phyloP scores from a whole-genome alignment of 2,888 invertebrate species.

The Melanostoma mellinum region DNA sequence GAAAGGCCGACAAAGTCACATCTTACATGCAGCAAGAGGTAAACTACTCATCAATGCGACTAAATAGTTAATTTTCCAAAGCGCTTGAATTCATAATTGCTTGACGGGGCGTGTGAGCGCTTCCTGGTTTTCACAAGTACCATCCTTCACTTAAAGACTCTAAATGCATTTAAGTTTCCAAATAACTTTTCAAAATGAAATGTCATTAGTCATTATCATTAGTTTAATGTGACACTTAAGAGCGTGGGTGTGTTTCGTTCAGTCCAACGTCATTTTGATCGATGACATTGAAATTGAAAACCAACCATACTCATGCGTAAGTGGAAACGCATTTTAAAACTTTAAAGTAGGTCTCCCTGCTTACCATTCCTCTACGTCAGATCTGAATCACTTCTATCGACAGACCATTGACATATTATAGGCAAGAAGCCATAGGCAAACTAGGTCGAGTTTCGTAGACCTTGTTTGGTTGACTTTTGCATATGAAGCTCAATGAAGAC shows the following conservation, averaged over 20 bases:
- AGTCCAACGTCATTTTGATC: constrained; percentile 5
- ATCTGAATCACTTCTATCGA: constrained; percentile 53
- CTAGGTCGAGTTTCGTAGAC: constrained; percentile 23
- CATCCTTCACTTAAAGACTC: constrained; percentile 10
- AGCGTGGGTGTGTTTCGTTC: constrained; percentile 5
- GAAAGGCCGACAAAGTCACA: not conserved
- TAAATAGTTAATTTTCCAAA: constrained; percentile 24
- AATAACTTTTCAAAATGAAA: constrained; percentile 1
- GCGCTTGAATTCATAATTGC: constrained; percentile 25
- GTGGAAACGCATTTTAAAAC: not conserved
- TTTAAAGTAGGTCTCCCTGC: constrained; percentile 44
- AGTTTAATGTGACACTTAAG: not conserved
- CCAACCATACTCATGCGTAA: too few species aligned
- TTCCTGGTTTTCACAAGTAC: constrained; percentile 29
- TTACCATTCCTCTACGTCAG: not conserved
- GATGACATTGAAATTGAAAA: constrained; percentile 12
- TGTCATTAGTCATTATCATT: not conserved
- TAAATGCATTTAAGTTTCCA: constrained; percentile 1
- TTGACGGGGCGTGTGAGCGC: not conserved
- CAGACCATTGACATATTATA: constrained; percentile 56
- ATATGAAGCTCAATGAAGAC: constrained; percentile 22
- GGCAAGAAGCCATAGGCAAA: constrained; percentile 48
- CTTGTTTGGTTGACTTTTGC: not conserved
- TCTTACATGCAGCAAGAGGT: not conserved
- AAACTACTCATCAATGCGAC: constrained; percentile 17